A percentile compares a stretch with the other conserved stretches of the same genome.
Evolutionary conservation across 2,888 invertebrate genomes (phyloP).

Genomic region (Luperina testacea): DNA sequence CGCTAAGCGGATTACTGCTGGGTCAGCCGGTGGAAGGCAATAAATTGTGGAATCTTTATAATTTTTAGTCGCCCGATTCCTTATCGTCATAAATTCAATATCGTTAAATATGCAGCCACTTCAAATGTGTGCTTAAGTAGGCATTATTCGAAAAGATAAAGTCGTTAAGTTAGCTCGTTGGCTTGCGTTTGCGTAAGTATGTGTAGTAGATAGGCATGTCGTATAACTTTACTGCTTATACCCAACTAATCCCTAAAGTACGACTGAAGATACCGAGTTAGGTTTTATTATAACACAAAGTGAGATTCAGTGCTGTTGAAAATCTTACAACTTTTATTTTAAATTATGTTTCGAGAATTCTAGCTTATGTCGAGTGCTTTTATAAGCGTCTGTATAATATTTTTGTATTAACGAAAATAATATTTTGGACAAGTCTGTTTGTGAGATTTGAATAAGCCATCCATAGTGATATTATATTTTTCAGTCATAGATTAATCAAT

Average conservation of each 20-base stretch:
- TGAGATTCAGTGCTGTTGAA: constrained; percentile 55
- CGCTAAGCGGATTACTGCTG: constrained; percentile 86
- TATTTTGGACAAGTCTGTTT: constrained; percentile 23
- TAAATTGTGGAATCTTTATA: constrained; percentile 90
- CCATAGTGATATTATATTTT: constrained; percentile 13
- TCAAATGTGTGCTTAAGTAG: constrained; percentile 82
- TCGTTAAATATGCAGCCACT: constrained; percentile 84
- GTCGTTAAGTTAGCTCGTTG: constrained; percentile 80
- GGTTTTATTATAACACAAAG: constrained; percentile 62
- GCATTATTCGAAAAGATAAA: constrained; percentile 83
- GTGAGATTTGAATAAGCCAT: constrained; percentile 36
- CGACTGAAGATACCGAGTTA: constrained; percentile 65
- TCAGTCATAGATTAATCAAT: constrained; percentile 13
- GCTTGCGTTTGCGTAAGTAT: constrained; percentile 68
- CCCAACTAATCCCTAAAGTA: constrained; percentile 78
- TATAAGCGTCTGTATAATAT: constrained; percentile 41
- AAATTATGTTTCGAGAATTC: constrained; percentile 48
- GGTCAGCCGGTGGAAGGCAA: constrained; percentile 74
- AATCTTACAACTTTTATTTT: constrained; percentile 58
- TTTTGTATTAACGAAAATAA: constrained; percentile 37
- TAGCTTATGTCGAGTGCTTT: constrained; percentile 54
- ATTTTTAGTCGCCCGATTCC: constrained; percentile 86
- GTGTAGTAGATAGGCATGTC: constrained; percentile 76
- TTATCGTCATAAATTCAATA: constrained; percentile 88
- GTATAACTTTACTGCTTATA: constrained; percentile 82